A percentile compares a stretch with the other conserved stretches of the same genome.
These are phyloP conservation scores for Phyllostomus discolor DNA, from an alignment of 2,113 vertebrate genomes.

Conservation along the genomic window DNA sequence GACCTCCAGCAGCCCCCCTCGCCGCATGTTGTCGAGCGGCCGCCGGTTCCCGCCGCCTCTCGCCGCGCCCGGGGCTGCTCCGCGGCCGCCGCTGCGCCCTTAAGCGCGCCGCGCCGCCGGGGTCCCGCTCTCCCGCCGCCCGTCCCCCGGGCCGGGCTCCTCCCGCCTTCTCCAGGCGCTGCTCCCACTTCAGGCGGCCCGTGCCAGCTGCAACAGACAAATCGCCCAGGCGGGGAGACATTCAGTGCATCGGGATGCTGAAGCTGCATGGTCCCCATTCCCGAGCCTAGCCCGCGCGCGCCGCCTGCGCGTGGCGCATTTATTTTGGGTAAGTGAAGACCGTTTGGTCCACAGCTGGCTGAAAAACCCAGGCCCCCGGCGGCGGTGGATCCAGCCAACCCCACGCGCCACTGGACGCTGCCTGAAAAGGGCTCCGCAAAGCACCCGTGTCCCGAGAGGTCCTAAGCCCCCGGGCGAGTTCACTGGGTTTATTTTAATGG, in stretches of 20 bases:
- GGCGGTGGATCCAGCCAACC: neutral
- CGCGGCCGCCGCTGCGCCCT: constrained; percentile 55
- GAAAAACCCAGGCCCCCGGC: constrained; percentile 2
- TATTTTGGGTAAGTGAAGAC: neutral
- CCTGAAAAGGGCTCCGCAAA: neutral
- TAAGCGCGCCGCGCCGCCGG: constrained; percentile 50
- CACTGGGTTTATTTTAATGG: neutral
- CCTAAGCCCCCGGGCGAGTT: neutral
- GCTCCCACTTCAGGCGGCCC: constrained; percentile 57
- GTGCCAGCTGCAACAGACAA: constrained; percentile 69
- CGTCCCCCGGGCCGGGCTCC: constrained; percentile 40
- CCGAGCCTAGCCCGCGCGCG: constrained; percentile 31
- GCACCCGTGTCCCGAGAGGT: neutral
- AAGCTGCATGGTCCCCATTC: neutral
- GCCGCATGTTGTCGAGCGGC: constrained; percentile 78
- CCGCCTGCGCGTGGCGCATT: constrained; percentile 66
- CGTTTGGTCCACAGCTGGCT: constrained; percentile 4
- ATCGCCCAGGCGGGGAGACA: constrained; percentile 15
- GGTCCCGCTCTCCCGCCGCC: constrained; percentile 54
- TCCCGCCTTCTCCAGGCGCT: constrained; percentile 63
- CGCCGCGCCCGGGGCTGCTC: constrained; percentile 33
- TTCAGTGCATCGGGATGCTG: constrained; percentile 40
- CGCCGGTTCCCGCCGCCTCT: constrained; percentile 49
- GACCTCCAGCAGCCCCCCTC: constrained; percentile 84
- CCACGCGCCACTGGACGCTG: neutral